Conservation (phyloP, 2,797 vertebrate species). For the Danio jaintianensis region DNA sequence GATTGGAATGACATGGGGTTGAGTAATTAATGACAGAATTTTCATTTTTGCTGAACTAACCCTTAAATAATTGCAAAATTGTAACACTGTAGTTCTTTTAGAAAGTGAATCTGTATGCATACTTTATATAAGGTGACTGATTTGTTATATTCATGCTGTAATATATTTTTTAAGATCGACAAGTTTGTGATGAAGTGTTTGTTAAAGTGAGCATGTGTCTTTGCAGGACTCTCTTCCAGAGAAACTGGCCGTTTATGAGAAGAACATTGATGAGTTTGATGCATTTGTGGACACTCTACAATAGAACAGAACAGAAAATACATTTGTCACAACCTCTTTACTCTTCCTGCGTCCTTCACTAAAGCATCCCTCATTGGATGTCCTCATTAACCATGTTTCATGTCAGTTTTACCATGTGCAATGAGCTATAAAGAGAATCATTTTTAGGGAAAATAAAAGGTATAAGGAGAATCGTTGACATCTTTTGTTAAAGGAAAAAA, state of each 20-base stretch:
- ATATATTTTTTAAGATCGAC: background rate
- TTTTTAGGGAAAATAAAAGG: background rate
- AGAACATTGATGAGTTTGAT: constrained; percentile 97
- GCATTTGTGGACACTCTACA: constrained; percentile 98
- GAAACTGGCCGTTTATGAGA: constrained; percentile 96
- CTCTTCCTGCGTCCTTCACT: background rate
- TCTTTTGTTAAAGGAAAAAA: constrained; percentile 5
- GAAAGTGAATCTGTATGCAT: background rate
- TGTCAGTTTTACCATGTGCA: constrained; percentile 21
- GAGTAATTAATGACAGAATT: too few relatives aligned
- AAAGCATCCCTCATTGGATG: background rate
- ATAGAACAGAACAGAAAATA: constrained; percentile 71
- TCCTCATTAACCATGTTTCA: constrained; percentile 18
- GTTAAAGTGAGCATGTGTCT: constrained; percentile 37
- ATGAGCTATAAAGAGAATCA: background rate
- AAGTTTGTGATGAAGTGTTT: background rate
- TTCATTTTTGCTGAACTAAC: too few relatives aligned
- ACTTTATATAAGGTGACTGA: background rate
- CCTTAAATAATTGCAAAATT: background rate
- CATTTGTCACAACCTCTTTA: constrained; percentile 21
- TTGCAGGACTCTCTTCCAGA: constrained; percentile 94
- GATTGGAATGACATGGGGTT: too few relatives aligned
- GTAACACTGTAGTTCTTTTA: background rate
- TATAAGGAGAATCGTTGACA: background rate
- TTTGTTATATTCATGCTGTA: background rate